Base-by-base conservation (phyloP, 2,797 vertebrate species). In the Enteromius anoplus region DNA sequence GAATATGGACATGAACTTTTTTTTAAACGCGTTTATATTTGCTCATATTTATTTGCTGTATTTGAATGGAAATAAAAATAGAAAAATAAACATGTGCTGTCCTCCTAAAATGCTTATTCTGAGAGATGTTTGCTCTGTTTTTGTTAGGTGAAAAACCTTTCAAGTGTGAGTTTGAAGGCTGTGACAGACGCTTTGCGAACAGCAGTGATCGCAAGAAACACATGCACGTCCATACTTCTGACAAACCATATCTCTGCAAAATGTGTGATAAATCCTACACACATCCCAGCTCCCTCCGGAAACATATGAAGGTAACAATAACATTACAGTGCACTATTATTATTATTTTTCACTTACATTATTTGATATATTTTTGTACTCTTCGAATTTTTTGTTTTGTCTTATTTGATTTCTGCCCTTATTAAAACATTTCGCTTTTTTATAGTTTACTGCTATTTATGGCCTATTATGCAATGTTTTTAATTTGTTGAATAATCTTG, bases 231-330 rank as follows among this genome's bases (percentile, higher is more conserved):
- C 98, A 99, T 91, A 99, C 98, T 86, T 99, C 97, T 85, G 98
- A 99, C 94, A 99, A 99, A 89, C 98, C 98, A 58, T 99, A 99
- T 94, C 96, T 99, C 82, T 99, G 98, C 96, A 99, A 99, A 97
- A 98, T 99, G 98, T 99, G 98, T 89, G 98, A 99, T 94, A 99
- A 99, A 95, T 99, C 98, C 65, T 99, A 99, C 95, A 99, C 98
- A 88, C 98, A 99, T 85, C 98, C 98, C 91, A 99, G 97, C 94
- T 99, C 98, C 87, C 96, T 99, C 91, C 96, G 98, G 92, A 99
- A 99, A 94, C 98, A 99, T 95, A 99, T 98, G 98, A 99, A 99
- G 98, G 98, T 99, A 83, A 83, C 32, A 19, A 81, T 11, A 47
- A 49, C 40, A 62, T 60, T 23, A 45, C 45, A 23, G 15, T 8